Evolutionary conservation across 2,888 invertebrate species (phyloP), one percentile per base, ranked within the genome.

Genomic region (Noctua janthe): DNA sequence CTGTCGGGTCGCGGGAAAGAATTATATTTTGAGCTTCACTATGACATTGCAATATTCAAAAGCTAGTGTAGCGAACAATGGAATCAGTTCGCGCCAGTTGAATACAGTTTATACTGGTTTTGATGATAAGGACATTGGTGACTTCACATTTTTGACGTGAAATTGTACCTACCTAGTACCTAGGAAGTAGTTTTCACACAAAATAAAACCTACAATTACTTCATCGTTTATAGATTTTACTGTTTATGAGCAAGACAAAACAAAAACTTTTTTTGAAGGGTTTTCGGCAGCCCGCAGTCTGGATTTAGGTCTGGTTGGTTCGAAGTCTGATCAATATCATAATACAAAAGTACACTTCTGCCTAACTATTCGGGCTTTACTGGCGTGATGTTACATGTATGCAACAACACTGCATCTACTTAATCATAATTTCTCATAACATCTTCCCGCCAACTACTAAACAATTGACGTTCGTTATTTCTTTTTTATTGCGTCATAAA

Each of bases 401-500:
- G 10, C 51, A 51, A 51, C 39, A 56, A n/a, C 11, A 49, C 20
- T 39, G n/a, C 6, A 15, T 62, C 35, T 35, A 29, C 39, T 4
- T 64, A 59, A 15, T 62, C 64, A 54, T 47, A 62, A 59, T 71
- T 62, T 74, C 2, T 13, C 29, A 47, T 15, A 15, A 39, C 23
- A 13, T 49, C n/a, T 51, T 73, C 39, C 47, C 72, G 70, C 23
- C 1, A 73, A 64, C 56, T 54, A n/a, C 39, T 78, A 84, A 78
- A 88, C 80, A 84, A 86, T 86, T 74, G 80, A 76, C 35, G 83
- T 75, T 67, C 72, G 23, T 70, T 71, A 67, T 76, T 70, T 54
- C 62, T 39, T 64, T 86, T 88, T 88, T 84, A 87, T 80, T n/a
- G 64, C 73, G 62, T 29, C 71, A 71, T 89, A 78, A 84, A 90